Evolutionary conservation across 1,140 invertebrate genomes (phyloP), one percentile per base, ranked within the genome.

Genomic region (Pseudomyrmex sp.): DNA sequence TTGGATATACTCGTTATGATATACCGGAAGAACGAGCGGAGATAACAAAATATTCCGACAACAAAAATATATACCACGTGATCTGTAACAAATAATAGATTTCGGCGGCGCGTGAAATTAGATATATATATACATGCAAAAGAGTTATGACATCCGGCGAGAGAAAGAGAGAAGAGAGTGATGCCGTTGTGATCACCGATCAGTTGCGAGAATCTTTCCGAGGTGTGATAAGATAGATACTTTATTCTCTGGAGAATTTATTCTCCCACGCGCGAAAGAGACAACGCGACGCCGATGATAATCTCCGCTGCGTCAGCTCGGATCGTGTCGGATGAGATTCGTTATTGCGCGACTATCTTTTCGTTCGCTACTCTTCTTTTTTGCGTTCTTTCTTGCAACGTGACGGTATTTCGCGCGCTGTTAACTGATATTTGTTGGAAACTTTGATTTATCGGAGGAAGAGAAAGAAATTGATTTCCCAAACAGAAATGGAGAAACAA

Each of bases 301-400:
- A 85, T 73, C 75, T 75, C 54, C 23, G 61, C 84, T 68, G 65
- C 73, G 84, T 87, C 85, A 83, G 79, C 86, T 87, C 20, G 48
- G 56, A 84, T 70, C 44, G 56, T 69, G 69, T 74, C 76, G 20
- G 66, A 73, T 46, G 44, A 70, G 73, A 82, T 82, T 83, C 77
- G 84, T 85, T 75, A 85, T 54, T 20, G 56, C 58, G 20, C 63
- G 63, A 56, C 35, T 70, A 62, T 62, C 18, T 0, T 20, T 63
- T 2, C 5, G 9, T 48, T 46, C 35, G 9, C 44, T 50, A 13
- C 44, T 61, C 46, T 85, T 54, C 13, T 54, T 61, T 52, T 52
- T 10, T 35, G 18, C 8, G 13, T 80, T 46, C 70, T 69, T 35
- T 20, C 7, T 23, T 1, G 23, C 20, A 44, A 4, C 20, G n/a